phyloP scores from a whole-genome alignment of 2,797 vertebrate species.

The Neomorphus geoffroyi region DNA sequence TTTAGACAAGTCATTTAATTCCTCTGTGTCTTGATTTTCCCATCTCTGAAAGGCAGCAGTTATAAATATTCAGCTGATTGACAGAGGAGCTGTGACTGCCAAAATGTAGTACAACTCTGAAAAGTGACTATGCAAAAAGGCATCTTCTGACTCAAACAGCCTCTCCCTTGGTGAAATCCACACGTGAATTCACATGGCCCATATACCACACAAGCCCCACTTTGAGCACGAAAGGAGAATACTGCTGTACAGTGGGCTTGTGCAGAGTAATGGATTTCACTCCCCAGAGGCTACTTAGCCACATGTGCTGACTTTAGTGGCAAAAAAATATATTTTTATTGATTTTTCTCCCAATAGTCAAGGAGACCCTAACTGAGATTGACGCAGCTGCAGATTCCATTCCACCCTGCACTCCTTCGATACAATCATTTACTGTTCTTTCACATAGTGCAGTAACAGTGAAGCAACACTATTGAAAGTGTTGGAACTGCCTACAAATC shows the following conservation, averaged over 20 bases:
- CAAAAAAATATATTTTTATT: constrained; percentile 13
- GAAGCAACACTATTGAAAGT: not conserved
- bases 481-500: constrained; percentile 4
- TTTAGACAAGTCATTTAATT: not conserved
- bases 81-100: not conserved
- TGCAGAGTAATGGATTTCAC: not conserved
- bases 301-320: constrained; percentile 22
- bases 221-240: not conserved
- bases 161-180: not conserved
- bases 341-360: not conserved
- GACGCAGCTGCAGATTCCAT: constrained; percentile 40
- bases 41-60: constrained; percentile 3
- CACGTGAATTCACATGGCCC: not conserved
- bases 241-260: not conserved
- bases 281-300: not conserved
- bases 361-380: not conserved
- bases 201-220: not conserved
- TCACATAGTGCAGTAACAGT: not conserved
- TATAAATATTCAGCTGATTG: not conserved
- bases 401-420: not conserved
- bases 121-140: constrained; percentile 52
- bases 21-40: not conserved
- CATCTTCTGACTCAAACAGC: constrained; percentile 10
- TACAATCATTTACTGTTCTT: constrained; percentile 10
- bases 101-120: constrained; percentile 9